Conservation (phyloP, 2,888 invertebrate genomes). For the Cordilura impudica region DNA sequence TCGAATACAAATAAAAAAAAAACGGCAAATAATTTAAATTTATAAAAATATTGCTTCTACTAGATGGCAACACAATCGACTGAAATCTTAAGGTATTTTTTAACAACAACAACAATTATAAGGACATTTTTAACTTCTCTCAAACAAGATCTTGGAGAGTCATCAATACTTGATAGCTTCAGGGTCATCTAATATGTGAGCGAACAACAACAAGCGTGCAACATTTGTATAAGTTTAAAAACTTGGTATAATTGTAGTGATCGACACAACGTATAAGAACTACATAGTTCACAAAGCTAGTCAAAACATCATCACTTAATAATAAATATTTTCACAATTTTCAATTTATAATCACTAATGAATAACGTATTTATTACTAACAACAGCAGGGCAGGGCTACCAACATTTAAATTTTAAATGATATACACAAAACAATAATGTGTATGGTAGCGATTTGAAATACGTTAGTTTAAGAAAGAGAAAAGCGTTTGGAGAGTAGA, state of each 20-base stretch:
- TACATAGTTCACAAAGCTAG: too few species aligned
- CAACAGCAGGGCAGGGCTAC: too few species aligned
- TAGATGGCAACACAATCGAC: neutral
- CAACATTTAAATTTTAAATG: neutral
- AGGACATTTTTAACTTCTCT: slow-evolving; percentile 6
- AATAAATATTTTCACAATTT: too few species aligned
- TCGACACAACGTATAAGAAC: too few species aligned
- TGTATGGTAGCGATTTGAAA: too few species aligned
- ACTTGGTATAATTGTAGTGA: neutral
- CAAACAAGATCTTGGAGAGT: neutral
- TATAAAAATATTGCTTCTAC: neutral
- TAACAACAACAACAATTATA: neutral
- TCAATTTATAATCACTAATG: too few species aligned
- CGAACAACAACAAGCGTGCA: neutral
- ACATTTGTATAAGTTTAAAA: neutral
- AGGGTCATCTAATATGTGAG: neutral
- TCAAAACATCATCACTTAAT: too few species aligned
- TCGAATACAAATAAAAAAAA: neutral
- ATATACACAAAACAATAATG: too few species aligned
- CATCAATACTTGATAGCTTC: neutral
- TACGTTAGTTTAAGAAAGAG: too few species aligned
- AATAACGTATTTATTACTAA: too few species aligned
- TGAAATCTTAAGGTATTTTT: neutral
- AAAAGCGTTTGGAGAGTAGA: too few species aligned
- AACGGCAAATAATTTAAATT: neutral